Conservation (phyloP, 2,797 vertebrate species). For the Sebastes diaconus region DNA sequence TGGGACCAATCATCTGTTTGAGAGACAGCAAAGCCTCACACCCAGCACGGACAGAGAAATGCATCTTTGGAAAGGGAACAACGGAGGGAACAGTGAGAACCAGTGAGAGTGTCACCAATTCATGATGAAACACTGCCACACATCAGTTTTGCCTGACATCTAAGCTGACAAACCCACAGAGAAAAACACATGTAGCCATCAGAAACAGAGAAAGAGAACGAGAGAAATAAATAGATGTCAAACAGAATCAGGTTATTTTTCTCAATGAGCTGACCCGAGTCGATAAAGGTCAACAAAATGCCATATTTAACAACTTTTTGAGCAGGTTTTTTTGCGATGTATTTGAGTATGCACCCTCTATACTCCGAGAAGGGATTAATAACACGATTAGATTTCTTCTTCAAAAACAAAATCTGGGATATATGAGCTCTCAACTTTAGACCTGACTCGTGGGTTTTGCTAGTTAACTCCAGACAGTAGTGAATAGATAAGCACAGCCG, state of each 20-base stretch:
- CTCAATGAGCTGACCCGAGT: conserved; percentile 18
- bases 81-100: conserved; percentile 37
- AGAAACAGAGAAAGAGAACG: conserved; percentile 11
- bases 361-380: conserved; percentile 10
- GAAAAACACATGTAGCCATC: conserved; percentile 43
- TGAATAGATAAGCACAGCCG: conserved; percentile 68
- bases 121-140: conserved; percentile 75
- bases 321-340: conserved; percentile 40
- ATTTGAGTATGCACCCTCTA: conserved; percentile 19
- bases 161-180: conserved; percentile 45
- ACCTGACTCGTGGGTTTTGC: conserved; percentile 34
- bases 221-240: conserved; percentile 55
- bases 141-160: conserved; percentile 54
- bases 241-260: conserved; percentile 56
- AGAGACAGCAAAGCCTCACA: conserved; percentile 52
- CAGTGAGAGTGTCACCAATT: conserved; percentile 60
- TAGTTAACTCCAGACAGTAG: conserved; percentile 30
- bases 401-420: neutral
- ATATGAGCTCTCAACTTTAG: conserved; percentile 8
- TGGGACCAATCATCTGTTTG: conserved; percentile 99
- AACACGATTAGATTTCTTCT: conserved; percentile 15
- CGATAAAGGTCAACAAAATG: conserved; percentile 55
- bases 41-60: conserved; percentile 36
- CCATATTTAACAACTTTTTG: conserved; percentile 39
- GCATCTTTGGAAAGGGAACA: conserved; percentile 35